Percentiles rank a stretch among this genome's conserved stretches.
Conservation (phyloP, 2,888 invertebrate species). For the Melinaea menophilus region DNA sequence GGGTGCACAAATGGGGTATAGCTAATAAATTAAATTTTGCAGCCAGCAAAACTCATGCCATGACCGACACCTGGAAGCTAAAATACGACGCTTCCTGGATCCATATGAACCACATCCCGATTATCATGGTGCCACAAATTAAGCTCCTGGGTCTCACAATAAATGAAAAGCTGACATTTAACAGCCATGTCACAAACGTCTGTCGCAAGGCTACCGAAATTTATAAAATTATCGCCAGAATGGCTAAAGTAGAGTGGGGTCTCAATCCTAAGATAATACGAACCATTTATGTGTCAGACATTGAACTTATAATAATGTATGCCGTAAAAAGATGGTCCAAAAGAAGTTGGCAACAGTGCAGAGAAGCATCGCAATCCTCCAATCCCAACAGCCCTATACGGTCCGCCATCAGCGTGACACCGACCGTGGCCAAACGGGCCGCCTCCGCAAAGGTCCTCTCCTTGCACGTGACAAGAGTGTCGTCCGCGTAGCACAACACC, state of each 20-base stretch:
- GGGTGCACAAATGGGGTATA: constrained; percentile 16
- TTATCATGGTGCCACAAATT: neutral
- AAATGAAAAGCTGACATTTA: neutral
- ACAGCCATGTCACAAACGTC: neutral
- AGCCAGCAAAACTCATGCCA: too few species aligned
- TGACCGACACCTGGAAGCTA: too few species aligned
- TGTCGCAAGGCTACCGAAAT: constrained; percentile 13
- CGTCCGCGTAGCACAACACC: too few species aligned
- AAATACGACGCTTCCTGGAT: too few species aligned
- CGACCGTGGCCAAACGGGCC: too few species aligned
- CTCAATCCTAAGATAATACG: constrained; percentile 14
- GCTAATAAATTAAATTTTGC: constrained; percentile 24
- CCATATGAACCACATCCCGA: too few species aligned
- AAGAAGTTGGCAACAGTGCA: constrained; percentile 6
- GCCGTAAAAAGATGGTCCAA: neutral
- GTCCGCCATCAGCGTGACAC: too few species aligned
- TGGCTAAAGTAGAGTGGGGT: constrained; percentile 11
- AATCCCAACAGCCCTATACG: too few species aligned
- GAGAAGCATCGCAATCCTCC: too few species aligned
- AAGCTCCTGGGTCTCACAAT: constrained; percentile 2
- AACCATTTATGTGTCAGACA: constrained; percentile 16
- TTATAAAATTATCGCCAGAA: constrained; percentile 12
- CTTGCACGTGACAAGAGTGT: too few species aligned
- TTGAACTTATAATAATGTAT: constrained; percentile 22
- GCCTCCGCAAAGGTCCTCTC: too few species aligned